A percentile compares a stretch with the other conserved stretches of the same genome.
Conservation (phyloP, 2,113 vertebrate species). For the Labeo rohita region DNA sequence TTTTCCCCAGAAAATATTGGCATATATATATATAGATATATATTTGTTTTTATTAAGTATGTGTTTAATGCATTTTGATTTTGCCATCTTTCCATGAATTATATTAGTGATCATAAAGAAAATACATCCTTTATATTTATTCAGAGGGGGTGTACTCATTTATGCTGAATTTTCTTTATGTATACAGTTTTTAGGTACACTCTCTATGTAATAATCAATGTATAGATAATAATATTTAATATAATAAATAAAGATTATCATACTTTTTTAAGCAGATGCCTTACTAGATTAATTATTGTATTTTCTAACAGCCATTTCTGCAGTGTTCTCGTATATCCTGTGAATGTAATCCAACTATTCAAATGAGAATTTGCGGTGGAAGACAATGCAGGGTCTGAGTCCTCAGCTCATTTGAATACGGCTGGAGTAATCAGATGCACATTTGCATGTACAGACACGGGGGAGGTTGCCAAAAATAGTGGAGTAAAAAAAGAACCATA, state of each 20-base stretch:
- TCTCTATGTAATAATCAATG: too few species aligned
- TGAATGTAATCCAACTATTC: slow-evolving; percentile 10
- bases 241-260: background rate
- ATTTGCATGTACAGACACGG: slow-evolving; percentile 55
- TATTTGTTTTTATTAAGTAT: too few species aligned
- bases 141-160: too few species aligned
- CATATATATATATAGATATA: too few species aligned
- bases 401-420: slow-evolving; percentile 46
- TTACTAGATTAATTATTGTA: background rate
- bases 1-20: too few species aligned
- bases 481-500: slow-evolving; percentile 3
- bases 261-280: background rate
- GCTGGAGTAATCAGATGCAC: slow-evolving; percentile 45
- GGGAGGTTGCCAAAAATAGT: slow-evolving; percentile 53
- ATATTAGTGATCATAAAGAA: too few species aligned
- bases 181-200: too few species aligned
- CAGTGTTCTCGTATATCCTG: background rate
- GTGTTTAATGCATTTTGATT: too few species aligned
- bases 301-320: background rate
- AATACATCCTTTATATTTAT: too few species aligned
- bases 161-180: too few species aligned
- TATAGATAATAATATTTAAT: too few species aligned
- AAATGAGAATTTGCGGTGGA: slow-evolving; percentile 4
- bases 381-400: slow-evolving; percentile 47
- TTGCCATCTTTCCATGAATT: too few species aligned